Base-by-base conservation (phyloP, 53 echinoderm and acorn worm genomes). In the Glandiceps talaboti region DNA sequence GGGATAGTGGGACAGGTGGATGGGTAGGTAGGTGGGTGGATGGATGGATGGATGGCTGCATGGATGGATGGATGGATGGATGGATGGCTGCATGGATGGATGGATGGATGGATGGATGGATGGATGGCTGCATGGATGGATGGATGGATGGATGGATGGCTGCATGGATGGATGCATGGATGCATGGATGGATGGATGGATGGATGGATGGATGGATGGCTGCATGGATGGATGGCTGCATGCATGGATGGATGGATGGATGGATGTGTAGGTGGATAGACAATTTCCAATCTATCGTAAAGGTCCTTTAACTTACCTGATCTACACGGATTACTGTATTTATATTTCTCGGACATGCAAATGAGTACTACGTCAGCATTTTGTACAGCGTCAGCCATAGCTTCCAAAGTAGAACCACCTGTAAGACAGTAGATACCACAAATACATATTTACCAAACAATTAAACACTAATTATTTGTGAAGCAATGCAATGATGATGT, bases 311-410 rank as follows among this genome's bases (percentile, higher is more conserved):
- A 76, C 84, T 25, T 82, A 89, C 92, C 92, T 82, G 92, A 86
- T 80, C 92, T 75, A 32, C 89, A 89, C 14, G 84, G 84, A 14
- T 86, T 76, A 31, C 92, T 92, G n/a, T 78, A 31, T 75, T 92
- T 92, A 76, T 92, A 92, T 77, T 92, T 92, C 74, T 92, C 87
- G 0, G 92, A 84, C 75, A 92, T 80, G 76, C 92, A 92, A 27
- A 89, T 78, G 0, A 92, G 85, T 25, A 92, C 89, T 1, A 92
- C 92, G 30, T 82, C 81, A 73, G 92, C 84, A 26, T 82, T 80
- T 73, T 92, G 89, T 14, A 92, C 87, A 0, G 92, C 92, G 0
- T 84, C 80, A 0, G 92, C 92, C 92, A 92, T 92, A 25, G 92
- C 85, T 74, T 85, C 92, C 0, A 92, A 74, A 0, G 87, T 89